Evolutionary conservation across 2,113 vertebrate species (phyloP).

Genomic region (Hyaena hyaena): DNA sequence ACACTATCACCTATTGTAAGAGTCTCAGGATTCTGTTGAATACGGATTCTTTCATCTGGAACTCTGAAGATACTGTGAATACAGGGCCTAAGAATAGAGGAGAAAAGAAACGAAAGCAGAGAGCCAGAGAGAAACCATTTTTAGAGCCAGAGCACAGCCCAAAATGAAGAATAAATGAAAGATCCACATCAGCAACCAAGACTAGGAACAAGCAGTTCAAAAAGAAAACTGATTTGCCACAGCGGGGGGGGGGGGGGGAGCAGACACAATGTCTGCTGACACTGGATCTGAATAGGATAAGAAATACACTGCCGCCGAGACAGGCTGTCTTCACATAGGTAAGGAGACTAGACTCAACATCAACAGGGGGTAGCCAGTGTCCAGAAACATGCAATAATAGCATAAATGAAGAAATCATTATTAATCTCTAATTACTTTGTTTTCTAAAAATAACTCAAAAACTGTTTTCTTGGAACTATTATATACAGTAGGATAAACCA

Average conservation of each 20-base stretch:
- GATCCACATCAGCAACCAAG: conserved; percentile 14
- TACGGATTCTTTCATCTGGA: conserved; percentile 12
- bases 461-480: not conserved
- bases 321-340: conserved; percentile 7
- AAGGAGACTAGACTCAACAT: not conserved
- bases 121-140: not conserved
- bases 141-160: not conserved
- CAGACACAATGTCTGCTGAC: not conserved
- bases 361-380: not conserved
- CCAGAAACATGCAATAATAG: not conserved
- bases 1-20: conserved; percentile 16
- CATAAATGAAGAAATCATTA: not conserved
- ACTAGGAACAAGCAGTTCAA: not conserved
- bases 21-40: not conserved
- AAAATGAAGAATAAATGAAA: conserved; percentile 52
- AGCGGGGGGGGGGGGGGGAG: not conserved
- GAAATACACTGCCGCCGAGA: not conserved
- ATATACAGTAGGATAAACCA: not conserved
- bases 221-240: conserved; percentile 42
- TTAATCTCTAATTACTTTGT: not conserved
- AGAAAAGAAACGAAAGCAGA: conserved; percentile 19
- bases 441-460: conserved; percentile 31
- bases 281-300: not conserved
- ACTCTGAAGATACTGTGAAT: conserved; percentile 36
- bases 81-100: not conserved